These are phyloP conservation scores for Hololepta plana DNA, from an alignment of 2,888 invertebrate genomes.

Conservation along the genomic window DNA sequence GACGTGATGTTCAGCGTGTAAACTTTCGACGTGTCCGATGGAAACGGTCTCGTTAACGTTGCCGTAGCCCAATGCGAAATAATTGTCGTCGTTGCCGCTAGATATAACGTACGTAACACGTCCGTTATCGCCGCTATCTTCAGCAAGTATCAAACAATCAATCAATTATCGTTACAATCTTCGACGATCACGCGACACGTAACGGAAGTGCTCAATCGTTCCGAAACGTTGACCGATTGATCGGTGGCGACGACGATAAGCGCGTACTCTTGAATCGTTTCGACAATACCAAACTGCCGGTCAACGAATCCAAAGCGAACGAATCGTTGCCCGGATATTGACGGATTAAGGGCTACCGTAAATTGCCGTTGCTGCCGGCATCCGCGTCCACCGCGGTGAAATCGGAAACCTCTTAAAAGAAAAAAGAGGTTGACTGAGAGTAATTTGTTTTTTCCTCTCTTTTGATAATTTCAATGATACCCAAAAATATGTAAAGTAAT, in stretches of 20 bases:
- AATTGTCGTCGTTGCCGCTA: slow-evolving; percentile 63
- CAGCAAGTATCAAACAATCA: slow-evolving; percentile 68
- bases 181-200: slow-evolving; percentile 56
- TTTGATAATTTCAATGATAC: too few species aligned
- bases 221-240: slow-evolving; percentile 50
- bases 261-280: slow-evolving; percentile 57
- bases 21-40: slow-evolving; percentile 22
- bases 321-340: slow-evolving; percentile 40
- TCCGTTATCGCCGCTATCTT: slow-evolving; percentile 73
- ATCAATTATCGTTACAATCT: slow-evolving; percentile 83
- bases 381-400: slow-evolving; percentile 78
- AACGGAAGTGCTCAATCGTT: slow-evolving; percentile 53
- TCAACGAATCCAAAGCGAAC: slow-evolving; percentile 68
- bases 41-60: slow-evolving; percentile 42
- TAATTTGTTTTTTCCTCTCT: too few species aligned
- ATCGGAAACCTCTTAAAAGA: slow-evolving; percentile 66
- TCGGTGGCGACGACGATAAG: slow-evolving; percentile 72
- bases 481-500: too few species aligned
- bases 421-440: too few species aligned
- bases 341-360: slow-evolving; percentile 57
- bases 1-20: slow-evolving; percentile 68
- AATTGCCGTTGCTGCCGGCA: slow-evolving; percentile 54
- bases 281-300: slow-evolving; percentile 70
- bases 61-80: slow-evolving; percentile 63
- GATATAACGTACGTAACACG: slow-evolving; percentile 71